Evolutionary conservation across 2,888 invertebrate species (phyloP).

Genomic region (Acleris literana): DNA sequence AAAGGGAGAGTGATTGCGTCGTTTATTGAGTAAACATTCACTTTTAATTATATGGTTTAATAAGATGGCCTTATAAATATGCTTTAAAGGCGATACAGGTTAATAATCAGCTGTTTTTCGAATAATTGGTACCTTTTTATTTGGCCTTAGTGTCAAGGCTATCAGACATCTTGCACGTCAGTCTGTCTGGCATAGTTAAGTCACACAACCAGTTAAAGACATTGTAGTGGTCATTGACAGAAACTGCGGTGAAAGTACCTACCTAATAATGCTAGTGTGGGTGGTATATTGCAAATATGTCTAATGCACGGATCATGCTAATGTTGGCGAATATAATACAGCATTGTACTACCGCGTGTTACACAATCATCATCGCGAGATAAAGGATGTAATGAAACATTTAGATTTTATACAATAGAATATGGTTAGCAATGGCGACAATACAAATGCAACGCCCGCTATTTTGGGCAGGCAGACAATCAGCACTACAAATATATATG

Average conservation of each 20-base stretch:
- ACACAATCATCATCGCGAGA: conserved; percentile 36
- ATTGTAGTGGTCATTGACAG: conserved; percentile 50
- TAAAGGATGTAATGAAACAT: conserved; percentile 28
- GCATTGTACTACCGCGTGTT: conserved; percentile 29
- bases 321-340: conserved; percentile 50
- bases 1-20: conserved; percentile 10
- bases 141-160: conserved; percentile 10
- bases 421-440: conserved; percentile 25
- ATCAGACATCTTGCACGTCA: conserved; percentile 16
- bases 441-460: conserved; percentile 27
- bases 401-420: conserved; percentile 29
- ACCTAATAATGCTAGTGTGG: conserved; percentile 62
- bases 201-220: conserved; percentile 38
- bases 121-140: conserved; percentile 1
- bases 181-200: conserved; percentile 39
- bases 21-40: conserved; percentile 23
- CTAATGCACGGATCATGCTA: conserved; percentile 52
- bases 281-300: conserved; percentile 57
- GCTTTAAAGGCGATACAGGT: conserved; percentile 12
- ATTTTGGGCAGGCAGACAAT: conserved; percentile 29
- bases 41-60: conserved; percentile 16
- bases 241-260: conserved; percentile 60
- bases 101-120: not conserved
- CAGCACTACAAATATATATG: conserved; percentile 26
- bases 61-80: conserved; percentile 23